Conservation (phyloP, 2,113 vertebrate species). For the Melierax canorus region DNA sequence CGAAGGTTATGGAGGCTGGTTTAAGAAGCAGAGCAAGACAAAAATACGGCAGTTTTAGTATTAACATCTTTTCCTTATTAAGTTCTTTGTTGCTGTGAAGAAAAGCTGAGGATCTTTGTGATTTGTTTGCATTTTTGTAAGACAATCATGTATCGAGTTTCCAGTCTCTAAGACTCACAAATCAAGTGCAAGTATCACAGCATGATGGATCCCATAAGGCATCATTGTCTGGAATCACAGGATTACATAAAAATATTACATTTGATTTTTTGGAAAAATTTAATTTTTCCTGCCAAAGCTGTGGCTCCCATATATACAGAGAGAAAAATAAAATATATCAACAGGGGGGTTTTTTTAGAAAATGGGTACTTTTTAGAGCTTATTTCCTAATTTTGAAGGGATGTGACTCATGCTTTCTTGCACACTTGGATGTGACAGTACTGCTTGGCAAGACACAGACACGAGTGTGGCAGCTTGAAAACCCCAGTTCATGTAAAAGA, state of each 20-base stretch:
- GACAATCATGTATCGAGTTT: neutral
- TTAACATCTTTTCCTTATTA: neutral
- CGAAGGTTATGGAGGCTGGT: neutral
- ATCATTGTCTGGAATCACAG: neutral
- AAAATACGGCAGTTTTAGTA: neutral
- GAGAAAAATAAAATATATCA: neutral
- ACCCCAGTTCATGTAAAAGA: neutral
- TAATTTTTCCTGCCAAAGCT: neutral
- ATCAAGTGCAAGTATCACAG: neutral
- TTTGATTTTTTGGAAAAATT: neutral
- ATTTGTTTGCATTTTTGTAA: slow-evolving; percentile 9
- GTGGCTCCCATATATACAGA: neutral
- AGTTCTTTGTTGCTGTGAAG: neutral
- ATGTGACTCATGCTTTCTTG: neutral
- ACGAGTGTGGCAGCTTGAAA: neutral
- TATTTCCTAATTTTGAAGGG: neutral
- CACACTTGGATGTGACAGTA: neutral
- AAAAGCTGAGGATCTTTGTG: neutral
- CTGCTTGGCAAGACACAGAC: neutral
- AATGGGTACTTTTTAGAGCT: neutral
- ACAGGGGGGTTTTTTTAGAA: neutral
- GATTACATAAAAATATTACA: neutral
- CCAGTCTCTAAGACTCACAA: neutral
- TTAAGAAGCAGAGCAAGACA: neutral
- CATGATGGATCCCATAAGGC: neutral